Conservation (phyloP, 2,797 vertebrate species). For the Paedocypris micromegethes region DNA sequence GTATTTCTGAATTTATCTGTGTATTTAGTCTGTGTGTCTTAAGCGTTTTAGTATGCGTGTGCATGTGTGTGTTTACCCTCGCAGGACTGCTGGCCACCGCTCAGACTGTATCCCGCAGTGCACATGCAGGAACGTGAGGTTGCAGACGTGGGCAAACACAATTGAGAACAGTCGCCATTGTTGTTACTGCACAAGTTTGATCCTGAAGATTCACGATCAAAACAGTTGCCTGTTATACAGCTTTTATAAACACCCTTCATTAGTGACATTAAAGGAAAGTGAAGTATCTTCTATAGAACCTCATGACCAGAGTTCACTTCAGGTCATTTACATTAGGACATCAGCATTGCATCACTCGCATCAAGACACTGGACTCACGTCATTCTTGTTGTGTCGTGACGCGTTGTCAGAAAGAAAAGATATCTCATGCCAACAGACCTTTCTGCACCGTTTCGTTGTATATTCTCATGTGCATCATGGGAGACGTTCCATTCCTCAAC, state of each 20-base stretch:
- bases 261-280: no score
- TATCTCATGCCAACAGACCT: slow-evolving; percentile 59
- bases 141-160: slow-evolving; percentile 86
- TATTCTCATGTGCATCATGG: slow-evolving; percentile 96
- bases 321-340: no score
- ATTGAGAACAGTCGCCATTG: slow-evolving; percentile 92
- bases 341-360: no score
- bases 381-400: no score
- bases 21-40: background rate
- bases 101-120: slow-evolving; percentile 91
- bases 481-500: slow-evolving; percentile 81
- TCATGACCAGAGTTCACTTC: no score
- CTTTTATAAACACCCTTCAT: no score
- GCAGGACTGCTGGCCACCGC: slow-evolving; percentile 86
- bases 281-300: no score
- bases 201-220: slow-evolving; percentile 50
- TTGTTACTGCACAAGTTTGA: slow-evolving; percentile 87
- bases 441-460: slow-evolving; percentile 87
- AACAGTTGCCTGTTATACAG: background rate
- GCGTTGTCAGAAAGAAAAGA: background rate
- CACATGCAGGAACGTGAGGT: slow-evolving; percentile 88
- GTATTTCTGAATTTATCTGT: no score
- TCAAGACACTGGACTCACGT: no score
- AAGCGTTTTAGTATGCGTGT: slow-evolving; percentile 8
- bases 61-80: slow-evolving; percentile 71